Evolutionary conservation across 1,140 invertebrate genomes (phyloP).

Genomic region (Pantala flavescens): DNA sequence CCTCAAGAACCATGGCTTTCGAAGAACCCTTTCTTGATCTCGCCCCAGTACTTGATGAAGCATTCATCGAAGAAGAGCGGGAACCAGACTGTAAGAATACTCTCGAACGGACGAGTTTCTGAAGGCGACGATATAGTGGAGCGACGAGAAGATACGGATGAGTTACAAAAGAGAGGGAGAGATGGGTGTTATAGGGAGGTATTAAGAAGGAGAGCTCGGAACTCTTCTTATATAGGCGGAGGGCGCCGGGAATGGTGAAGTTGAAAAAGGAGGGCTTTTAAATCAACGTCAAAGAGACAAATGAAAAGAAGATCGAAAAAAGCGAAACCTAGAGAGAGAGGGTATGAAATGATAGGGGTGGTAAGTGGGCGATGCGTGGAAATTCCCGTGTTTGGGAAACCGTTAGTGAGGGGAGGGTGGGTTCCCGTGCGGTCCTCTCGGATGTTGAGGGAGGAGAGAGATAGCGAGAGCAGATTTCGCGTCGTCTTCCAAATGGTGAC

Average conservation of each 20-base stretch:
- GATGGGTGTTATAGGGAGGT: neutral
- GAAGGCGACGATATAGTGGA: no score
- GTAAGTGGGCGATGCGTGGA: neutral
- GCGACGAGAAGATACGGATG: no score
- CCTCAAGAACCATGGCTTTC: no score
- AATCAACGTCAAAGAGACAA: slow-evolving; percentile 9
- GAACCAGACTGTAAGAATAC: no score
- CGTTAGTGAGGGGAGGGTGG: neutral
- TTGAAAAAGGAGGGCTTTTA: slow-evolving; percentile 9
- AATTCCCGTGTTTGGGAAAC: neutral
- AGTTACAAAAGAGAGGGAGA: neutral
- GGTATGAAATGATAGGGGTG: neutral
- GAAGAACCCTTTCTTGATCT: no score
- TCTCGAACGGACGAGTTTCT: no score
- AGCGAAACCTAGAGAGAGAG: neutral
- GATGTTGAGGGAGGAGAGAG: neutral
- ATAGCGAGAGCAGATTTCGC: neutral
- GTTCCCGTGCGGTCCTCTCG: neutral
- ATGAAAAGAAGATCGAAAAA: slow-evolving; percentile 4
- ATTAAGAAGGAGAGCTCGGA: neutral
- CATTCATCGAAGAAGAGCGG: no score
- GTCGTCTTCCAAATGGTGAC: neutral
- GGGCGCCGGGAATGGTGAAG: neutral
- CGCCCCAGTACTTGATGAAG: no score
- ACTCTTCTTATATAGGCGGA: neutral